Base-by-base conservation (phyloP, 2,888 invertebrate species). In the Schizotus pectinicornis region DNA sequence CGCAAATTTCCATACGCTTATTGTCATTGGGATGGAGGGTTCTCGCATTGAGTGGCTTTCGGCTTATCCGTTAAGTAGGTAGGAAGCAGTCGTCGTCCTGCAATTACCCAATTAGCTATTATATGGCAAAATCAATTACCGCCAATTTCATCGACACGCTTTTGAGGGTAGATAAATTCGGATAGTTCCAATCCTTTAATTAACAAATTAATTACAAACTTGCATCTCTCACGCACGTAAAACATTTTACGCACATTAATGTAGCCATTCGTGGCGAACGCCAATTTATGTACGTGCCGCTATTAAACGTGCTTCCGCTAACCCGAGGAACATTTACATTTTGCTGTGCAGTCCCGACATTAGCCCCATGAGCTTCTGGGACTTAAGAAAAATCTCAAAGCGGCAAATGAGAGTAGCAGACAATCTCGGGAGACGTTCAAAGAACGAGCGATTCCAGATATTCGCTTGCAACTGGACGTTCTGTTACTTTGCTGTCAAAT, bases 321-420 rank as follows among this genome's bases (percentile, higher is more conserved):
- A 22, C 22, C 22, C 22, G 22, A 22, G 3, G 22, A 50, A 41
- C 56, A 50, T 56, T 56, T 56, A 50, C 49, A 56, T 56, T 49
- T 56, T 32, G 49, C 49, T 43, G 49, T 56, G 43, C 33, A 56
- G 56, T 50, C 33, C 36, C 13, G 46, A 45, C 56, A 56, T 56
- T 56, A 38, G 50, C 46, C 47, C 31, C 33, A 37, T 38, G 50
- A 51, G 46, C 56, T 56, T 51, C 32, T 11, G 56, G 56, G 56
- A 56, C 34, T 56, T 56, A 14, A 33, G 48, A 54, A 59, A 59
- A 59, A 59, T 59, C 59, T 49, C 59, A 45, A 58, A 59, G 50
- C 54, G 50, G 50, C 37, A 55, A 59, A 59, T 59, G 59, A 50
- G 55, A 46, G 55, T 41, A 39, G 51, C 38, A 56, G 56, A 56